A percentile compares a stretch with the other conserved stretches of the same genome.
phyloP scores from a whole-genome alignment of 2,113 vertebrate genomes.

The Hemichromis elongatus region DNA sequence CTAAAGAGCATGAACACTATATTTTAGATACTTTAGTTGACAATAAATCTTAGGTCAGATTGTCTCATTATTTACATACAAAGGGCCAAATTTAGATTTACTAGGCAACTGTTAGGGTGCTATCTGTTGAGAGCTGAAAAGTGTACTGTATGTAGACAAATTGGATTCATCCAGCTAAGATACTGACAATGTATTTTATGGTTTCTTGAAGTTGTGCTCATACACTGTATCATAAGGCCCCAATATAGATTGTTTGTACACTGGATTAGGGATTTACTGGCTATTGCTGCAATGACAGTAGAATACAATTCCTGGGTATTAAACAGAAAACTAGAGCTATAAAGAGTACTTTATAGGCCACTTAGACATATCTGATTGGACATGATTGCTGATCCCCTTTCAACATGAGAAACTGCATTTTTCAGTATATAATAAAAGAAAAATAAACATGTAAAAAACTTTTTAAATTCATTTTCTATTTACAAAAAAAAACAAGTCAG shows the following conservation, averaged over 20 bases:
- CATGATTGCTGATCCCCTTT: neutral
- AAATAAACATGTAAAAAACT: slow-evolving; percentile 67
- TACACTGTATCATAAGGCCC: neutral
- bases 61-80: neutral
- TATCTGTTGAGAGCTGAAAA: neutral
- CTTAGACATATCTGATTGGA: neutral
- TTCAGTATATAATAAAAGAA: slow-evolving; percentile 41
- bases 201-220: neutral
- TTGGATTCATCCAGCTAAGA: neutral
- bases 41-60: neutral
- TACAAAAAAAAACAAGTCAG: slow-evolving; percentile 17
- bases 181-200: neutral
- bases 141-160: neutral
- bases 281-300: neutral
- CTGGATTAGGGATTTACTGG: neutral
- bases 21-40: neutral
- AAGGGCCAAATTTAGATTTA: neutral
- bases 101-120: neutral
- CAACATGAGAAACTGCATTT: neutral
- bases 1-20: neutral
- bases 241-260: neutral
- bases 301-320: neutral
- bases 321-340: neutral
- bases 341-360: neutral
- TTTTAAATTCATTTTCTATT: slow-evolving; percentile 27